Percentiles rank a stretch among this genome's conserved stretches.
Evolutionary conservation across 1,140 invertebrate genomes (phyloP).

Genomic region (Drosophila guanche): DNA sequence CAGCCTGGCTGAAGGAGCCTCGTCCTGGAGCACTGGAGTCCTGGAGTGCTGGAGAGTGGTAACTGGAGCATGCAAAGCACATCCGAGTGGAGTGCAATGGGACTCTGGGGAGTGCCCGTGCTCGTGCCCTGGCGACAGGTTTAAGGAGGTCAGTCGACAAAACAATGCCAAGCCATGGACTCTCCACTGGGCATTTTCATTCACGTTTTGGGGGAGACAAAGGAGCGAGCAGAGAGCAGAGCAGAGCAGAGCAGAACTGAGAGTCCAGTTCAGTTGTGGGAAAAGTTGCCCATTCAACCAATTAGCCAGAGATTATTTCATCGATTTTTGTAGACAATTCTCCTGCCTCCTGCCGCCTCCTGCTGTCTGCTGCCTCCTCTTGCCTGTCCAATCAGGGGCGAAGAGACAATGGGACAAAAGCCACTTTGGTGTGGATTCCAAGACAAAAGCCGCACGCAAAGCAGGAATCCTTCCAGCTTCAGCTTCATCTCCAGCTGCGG

Average conservation of each 20-base stretch:
- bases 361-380: too few species aligned
- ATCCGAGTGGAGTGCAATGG: slow-evolving; percentile 67
- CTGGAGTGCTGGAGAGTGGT: slow-evolving; percentile 16
- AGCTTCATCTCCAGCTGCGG: slow-evolving; percentile 20
- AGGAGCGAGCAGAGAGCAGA: slow-evolving; percentile 8
- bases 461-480: slow-evolving; percentile 11
- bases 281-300: slow-evolving; percentile 50
- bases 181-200: slow-evolving; percentile 39
- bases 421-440: slow-evolving; percentile 35
- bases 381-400: neutral
- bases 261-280: slow-evolving; percentile 13
- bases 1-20: slow-evolving; percentile 4
- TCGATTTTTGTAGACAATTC: slow-evolving; percentile 26
- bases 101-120: slow-evolving; percentile 24
- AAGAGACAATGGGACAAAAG: slow-evolving; percentile 17
- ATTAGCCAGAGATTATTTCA: slow-evolving; percentile 56
- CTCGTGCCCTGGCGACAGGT: slow-evolving; percentile 46
- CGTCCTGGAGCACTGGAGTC: neutral
- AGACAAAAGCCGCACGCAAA: slow-evolving; percentile 32
- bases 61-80: slow-evolving; percentile 77
- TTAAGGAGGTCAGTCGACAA: slow-evolving; percentile 49
- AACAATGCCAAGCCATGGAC: slow-evolving; percentile 39
- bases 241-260: slow-evolving; percentile 1
- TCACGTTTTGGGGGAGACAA: slow-evolving; percentile 23
- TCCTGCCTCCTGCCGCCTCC: too few species aligned